A percentile compares a stretch with the other conserved stretches of the same genome.
These are phyloP conservation scores for Zaprionus ghesquierei DNA, from an alignment of 1,140 invertebrate species.

Conservation along the genomic window DNA sequence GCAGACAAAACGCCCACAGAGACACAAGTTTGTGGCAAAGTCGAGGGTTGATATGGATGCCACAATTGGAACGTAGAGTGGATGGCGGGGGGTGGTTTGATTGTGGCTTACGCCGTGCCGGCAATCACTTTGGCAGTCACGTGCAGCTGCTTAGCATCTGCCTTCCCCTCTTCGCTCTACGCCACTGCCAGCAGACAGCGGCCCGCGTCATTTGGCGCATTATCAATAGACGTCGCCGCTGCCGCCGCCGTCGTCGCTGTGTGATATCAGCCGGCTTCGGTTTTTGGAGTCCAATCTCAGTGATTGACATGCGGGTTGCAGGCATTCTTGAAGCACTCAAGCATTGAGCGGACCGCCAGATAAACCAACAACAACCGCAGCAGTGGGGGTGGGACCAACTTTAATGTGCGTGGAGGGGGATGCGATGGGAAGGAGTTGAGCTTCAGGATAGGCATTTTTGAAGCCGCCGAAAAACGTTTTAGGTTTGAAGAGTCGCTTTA, in stretches of 20 bases:
- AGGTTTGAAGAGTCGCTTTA: too few relatives aligned
- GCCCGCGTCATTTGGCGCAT: constrained; percentile 57
- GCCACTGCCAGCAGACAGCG: constrained; percentile 20
- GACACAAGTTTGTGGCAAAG: constrained; percentile 33
- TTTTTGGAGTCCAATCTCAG: constrained; percentile 58
- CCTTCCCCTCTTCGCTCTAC: constrained; percentile 33
- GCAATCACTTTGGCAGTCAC: constrained; percentile 64
- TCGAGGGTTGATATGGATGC: constrained; percentile 18
- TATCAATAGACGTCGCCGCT: constrained; percentile 51
- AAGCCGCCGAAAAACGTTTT: too few relatives aligned
- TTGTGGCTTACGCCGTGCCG: constrained; percentile 9
- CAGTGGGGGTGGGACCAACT: background rate
- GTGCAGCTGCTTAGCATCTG: constrained; percentile 76
- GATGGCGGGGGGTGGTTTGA: constrained; percentile 4
- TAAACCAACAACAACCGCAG: constrained; percentile 28
- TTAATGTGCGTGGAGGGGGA: background rate
- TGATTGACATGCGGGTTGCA: constrained; percentile 75
- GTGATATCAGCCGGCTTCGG: constrained; percentile 38
- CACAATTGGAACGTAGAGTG: constrained; percentile 17
- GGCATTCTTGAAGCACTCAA: constrained; percentile 31
- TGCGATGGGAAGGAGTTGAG: background rate
- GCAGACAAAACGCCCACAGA: constrained; percentile 44
- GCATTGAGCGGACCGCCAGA: constrained; percentile 40
- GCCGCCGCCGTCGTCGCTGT: constrained; percentile 22
- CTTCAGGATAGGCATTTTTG: too few relatives aligned